Base-by-base conservation (phyloP, 2,888 invertebrate genomes). In the Endotricha flammealis region DNA sequence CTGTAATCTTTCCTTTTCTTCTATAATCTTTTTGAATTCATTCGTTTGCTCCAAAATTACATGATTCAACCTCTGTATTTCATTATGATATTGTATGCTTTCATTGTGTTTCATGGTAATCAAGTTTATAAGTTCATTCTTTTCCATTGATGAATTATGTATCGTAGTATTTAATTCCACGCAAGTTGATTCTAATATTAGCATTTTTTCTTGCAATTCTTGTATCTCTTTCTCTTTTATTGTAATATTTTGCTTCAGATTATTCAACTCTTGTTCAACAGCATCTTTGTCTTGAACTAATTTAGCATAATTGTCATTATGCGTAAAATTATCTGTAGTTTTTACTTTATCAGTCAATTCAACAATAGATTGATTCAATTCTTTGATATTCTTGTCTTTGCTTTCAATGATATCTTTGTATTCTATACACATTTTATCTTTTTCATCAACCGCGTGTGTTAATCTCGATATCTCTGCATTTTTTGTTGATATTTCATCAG, bases 71-170 rank as follows among this genome's bases (percentile, higher is more conserved):
- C 95, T 88, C 65, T 96, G 94, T 39, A 96, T 93, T 83, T 97
- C 97, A 16, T 86, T 88, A 58, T 97, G 95, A 67, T 96, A 97
- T 43, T 92, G 91, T 14, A 95, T 74, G 62, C 92, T 95, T 78
- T 97, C 96, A 40, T 93, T 90, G 58, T 97, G 96, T 73, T 97
- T 97, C 38, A 91, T 85, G 56, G 93, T 93, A 0, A 96, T 80
- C 7, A 92, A 79, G 46, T 89, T 90, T 9, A 92, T 90, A n/a
- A 94, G 76, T 56, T 95, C 90, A 27, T 90, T 89, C 60, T 93
- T 91, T 53, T 92, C 91, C 4, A 81, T 70, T 29, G 51, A 61
- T 1, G 65, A 53, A 4, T 57, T 68, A 6, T 83, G 74, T 36
- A 79, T 44, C 2, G 60, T 42, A 12, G 46, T 47, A 59, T 76